Conservation (phyloP, 92 coral and sea anemone species). For the Heteractis magnifica region DNA sequence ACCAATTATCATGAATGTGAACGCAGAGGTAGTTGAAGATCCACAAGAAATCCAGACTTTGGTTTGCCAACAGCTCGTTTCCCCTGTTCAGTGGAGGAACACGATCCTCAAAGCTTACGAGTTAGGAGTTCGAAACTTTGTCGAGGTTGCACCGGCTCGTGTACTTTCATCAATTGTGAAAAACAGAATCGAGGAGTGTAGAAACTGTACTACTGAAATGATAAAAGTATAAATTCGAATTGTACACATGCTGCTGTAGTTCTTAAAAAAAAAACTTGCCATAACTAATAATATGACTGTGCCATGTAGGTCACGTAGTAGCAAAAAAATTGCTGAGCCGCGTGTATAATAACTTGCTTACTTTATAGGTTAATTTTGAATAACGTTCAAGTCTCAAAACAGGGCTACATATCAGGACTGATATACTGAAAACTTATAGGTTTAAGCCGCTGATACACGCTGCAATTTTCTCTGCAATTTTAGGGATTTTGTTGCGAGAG, state of each 20-base stretch:
- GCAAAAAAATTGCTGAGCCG: too few species aligned
- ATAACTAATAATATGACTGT: too few species aligned
- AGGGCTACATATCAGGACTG: too few species aligned
- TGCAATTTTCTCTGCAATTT: too few species aligned
- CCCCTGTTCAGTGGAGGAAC: slow-evolving; percentile 2
- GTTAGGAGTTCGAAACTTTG: slow-evolving; percentile 12
- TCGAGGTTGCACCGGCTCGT: slow-evolving; percentile 16
- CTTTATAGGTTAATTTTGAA: too few species aligned
- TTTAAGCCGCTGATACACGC: too few species aligned
- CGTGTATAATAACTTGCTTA: too few species aligned
- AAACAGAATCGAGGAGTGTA: slow-evolving; percentile 4
- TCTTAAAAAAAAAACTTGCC: too few species aligned
- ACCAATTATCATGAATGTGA: slow-evolving; percentile 7
- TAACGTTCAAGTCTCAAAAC: too few species aligned
- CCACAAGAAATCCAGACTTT: neutral
- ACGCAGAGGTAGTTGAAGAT: slow-evolving; percentile 4
- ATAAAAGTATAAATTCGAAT: neutral
- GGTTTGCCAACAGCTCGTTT: slow-evolving; percentile 3
- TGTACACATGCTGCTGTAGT: neutral
- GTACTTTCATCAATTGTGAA: neutral
- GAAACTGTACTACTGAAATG: slow-evolving; percentile 2
- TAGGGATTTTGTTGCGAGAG: too few species aligned
- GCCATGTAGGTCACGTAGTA: too few species aligned
- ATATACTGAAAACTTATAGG: too few species aligned
- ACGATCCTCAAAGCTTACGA: neutral